A percentile compares a stretch with the other conserved stretches of the same genome.
Evolutionary conservation across 2,888 invertebrate species (phyloP).

Genomic region (Stramonita haemastoma): DNA sequence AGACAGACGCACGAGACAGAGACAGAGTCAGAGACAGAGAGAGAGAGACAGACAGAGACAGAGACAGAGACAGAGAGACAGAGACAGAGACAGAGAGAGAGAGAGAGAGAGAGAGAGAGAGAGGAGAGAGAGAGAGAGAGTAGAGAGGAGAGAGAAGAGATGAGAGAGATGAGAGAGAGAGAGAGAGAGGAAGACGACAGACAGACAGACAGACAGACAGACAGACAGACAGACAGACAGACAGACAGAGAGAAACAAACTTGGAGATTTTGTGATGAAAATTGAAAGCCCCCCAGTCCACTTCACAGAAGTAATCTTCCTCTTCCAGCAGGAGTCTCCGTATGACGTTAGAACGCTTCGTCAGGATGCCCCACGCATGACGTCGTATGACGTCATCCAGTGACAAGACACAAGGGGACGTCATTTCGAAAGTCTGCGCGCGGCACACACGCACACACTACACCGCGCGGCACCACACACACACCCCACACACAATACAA

Average conservation of each 20-base stretch:
- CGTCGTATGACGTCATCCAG: constrained; percentile 51
- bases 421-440: not conserved
- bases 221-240: no score
- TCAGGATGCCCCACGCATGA: constrained; percentile 48
- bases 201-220: no score
- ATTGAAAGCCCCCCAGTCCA: constrained; percentile 50
- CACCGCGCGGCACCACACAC: not conserved
- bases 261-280: constrained; percentile 51
- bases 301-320: constrained; percentile 47
- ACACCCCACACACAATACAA: no score
- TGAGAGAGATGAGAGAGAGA: no score
- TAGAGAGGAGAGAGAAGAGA: constrained; percentile 38
- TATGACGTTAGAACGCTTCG: constrained; percentile 48
- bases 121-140: not conserved
- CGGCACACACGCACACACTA: no score
- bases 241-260: not conserved
- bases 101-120: constrained; percentile 39
- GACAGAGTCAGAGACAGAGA: no score
- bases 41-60: no score
- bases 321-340: constrained; percentile 46
- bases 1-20: no score
- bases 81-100: not conserved
- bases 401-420: constrained; percentile 43
- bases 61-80: no score
- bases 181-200: no score